Conservation (phyloP, 2,888 invertebrate genomes). For the Drymonia ruficornis region DNA sequence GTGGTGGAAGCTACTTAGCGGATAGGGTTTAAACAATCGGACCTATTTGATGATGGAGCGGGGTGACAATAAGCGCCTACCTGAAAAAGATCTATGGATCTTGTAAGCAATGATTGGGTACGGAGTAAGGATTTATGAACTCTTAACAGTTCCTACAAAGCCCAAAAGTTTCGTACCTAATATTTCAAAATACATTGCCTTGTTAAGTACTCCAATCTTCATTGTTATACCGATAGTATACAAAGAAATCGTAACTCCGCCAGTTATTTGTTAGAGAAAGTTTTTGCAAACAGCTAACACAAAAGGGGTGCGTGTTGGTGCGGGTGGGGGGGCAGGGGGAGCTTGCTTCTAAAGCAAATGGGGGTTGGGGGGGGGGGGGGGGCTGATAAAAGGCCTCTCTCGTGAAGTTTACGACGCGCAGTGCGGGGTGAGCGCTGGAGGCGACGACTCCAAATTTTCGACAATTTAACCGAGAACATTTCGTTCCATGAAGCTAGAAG, state of each 20-base stretch:
- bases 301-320: slow-evolving; percentile 4
- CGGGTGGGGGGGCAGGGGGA: not conserved
- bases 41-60: no score
- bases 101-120: no score
- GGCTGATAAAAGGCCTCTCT: slow-evolving; percentile 4
- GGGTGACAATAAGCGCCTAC: no score
- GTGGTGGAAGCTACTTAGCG: no score
- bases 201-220: not conserved
- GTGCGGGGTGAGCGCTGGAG: not conserved
- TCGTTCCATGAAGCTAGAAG: not conserved
- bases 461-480: not conserved
- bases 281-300: not conserved
- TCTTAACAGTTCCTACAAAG: no score
- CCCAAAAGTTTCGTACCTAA: no score
- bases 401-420: slow-evolving; percentile 1
- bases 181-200: not conserved
- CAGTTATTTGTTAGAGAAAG: not conserved
- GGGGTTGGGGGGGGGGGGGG: not conserved
- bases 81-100: no score
- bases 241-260: not conserved
- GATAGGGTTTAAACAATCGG: no score
- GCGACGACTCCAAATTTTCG: slow-evolving; percentile 2
- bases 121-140: no score
- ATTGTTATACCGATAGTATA: not conserved
- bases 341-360: not conserved